Base-by-base conservation (phyloP, 2,797 vertebrate genomes). In the Premnoplex brunnescens region DNA sequence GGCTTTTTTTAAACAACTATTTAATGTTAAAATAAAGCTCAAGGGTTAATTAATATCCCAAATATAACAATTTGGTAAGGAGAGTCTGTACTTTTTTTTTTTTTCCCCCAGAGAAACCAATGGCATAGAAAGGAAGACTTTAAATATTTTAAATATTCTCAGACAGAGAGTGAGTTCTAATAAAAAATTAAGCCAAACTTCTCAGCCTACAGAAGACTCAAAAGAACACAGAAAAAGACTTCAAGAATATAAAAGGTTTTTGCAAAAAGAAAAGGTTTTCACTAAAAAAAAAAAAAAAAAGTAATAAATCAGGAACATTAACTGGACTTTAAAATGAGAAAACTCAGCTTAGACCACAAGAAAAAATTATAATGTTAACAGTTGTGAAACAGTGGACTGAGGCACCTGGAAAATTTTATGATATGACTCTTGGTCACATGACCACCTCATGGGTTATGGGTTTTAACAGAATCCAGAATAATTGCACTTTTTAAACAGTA, bases 1-100 rank as follows among this genome's bases (percentile, higher is more conserved):
- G 1, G 3, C 1, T 1, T 28, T 63, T 72, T 36, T 26, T 0
- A 15, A 74, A 37, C 7, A 73, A 43, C 5, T 46, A 22, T 19
- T 88, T 54, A 41, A 59, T 8, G 16, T 46, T 88, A 49, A 77
- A 72, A 88, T 52, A 3, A n/a, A 30, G 79, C 76, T 72, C 26
- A 51, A 59, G 10, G 14, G 5, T 7, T 76, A 30, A 32, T 55
- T 77, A 71, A 82, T 54, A 87, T 26, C 2, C 22, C 75, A 75
- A 76, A 63, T 41, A 27, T 3, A 89, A 46, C 4, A 59, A 30
- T 43, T 51, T 58, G 14, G 12, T 51, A 55, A 9, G 46, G 24
- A 76, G 10, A 28, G 43, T 72, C 28, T 4, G 5, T 46, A 24
- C 5, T 19, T 55, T 22, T 76, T 64, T 76, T 64, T 64, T 52